Evolutionary conservation across 2,113 vertebrate species (phyloP).

Genomic region (Mastomys coucha): DNA sequence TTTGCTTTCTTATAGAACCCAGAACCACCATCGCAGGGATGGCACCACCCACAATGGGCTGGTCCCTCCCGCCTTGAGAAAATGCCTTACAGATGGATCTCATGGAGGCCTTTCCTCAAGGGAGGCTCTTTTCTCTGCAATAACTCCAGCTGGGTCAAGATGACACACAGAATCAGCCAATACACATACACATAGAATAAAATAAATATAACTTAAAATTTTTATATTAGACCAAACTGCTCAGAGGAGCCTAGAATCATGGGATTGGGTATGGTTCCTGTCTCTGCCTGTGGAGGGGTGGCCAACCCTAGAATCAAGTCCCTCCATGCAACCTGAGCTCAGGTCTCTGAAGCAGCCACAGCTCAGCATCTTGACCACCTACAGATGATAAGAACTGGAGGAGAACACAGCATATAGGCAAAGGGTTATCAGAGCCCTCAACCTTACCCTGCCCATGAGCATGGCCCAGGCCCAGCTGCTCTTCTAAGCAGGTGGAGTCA

Average conservation of each 20-base stretch:
- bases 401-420: not conserved
- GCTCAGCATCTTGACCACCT: not conserved
- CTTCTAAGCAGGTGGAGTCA: not conserved
- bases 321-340: not conserved
- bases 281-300: not conserved
- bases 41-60: too few relatives aligned
- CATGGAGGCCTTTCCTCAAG: too few relatives aligned
- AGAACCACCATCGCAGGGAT: too few relatives aligned
- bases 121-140: too few relatives aligned
- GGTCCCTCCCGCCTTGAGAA: too few relatives aligned
- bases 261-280: not conserved
- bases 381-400: not conserved
- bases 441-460: too few relatives aligned
- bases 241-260: not conserved
- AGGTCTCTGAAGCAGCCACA: too few relatives aligned
- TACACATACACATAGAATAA: not conserved
- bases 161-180: too few relatives aligned
- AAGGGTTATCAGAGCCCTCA: not conserved
- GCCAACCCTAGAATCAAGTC: not conserved
- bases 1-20: too few relatives aligned
- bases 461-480: accelerated
- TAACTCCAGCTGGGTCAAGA: too few relatives aligned
- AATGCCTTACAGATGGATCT: too few relatives aligned
- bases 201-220: not conserved
- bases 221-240: not conserved